These are phyloP conservation scores for Rostratula benghalensis DNA, from an alignment of 2,113 vertebrate genomes.

Conservation along the genomic window DNA sequence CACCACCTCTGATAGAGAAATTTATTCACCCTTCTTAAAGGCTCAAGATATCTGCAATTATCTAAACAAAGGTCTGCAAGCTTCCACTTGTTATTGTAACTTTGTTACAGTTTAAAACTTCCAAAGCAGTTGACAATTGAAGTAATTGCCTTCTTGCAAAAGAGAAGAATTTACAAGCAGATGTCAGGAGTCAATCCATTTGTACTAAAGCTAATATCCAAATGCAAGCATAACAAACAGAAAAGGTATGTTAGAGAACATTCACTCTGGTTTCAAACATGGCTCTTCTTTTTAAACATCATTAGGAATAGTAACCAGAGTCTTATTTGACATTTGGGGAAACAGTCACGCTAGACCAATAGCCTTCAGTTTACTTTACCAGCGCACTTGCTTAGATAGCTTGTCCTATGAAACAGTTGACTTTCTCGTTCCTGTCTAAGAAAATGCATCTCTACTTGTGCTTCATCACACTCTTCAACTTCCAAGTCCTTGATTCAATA, in stretches of 20 bases:
- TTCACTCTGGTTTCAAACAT: not conserved
- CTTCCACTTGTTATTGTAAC: not conserved
- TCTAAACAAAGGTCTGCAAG: not conserved
- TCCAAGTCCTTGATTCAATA: not conserved
- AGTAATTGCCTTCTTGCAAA: not conserved
- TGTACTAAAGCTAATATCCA: not conserved
- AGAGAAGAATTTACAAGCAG: not conserved
- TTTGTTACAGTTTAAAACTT: not conserved
- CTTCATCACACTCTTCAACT: not conserved
- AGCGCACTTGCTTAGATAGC: not conserved
- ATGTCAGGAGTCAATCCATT: not conserved
- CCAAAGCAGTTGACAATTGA: not conserved
- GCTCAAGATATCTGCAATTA: not conserved
- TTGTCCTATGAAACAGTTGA: not conserved
- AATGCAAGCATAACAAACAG: not conserved
- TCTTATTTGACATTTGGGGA: not conserved
- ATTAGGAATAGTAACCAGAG: accelerated
- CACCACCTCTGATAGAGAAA: not conserved
- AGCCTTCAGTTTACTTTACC: not conserved
- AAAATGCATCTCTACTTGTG: not conserved
- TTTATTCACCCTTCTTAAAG: not conserved
- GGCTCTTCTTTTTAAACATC: not conserved
- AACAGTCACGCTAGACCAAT: not conserved
- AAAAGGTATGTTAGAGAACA: not conserved
- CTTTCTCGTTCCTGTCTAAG: not conserved